phyloP scores from a whole-genome alignment of 2,888 invertebrate genomes.

The Hololepta plana region DNA sequence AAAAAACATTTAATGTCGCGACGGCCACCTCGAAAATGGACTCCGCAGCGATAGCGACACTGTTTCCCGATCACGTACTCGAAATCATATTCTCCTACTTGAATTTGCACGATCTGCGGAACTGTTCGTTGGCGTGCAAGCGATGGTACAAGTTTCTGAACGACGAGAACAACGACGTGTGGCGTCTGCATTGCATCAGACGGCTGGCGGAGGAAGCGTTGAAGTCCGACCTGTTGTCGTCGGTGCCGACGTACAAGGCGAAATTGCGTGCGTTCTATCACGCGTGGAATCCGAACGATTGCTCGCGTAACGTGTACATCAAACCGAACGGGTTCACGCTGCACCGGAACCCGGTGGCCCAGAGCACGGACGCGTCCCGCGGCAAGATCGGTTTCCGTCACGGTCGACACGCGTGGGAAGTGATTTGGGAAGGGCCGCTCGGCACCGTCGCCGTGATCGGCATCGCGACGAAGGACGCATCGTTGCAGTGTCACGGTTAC shows the following conservation, averaged over 20 bases:
- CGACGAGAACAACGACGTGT: conserved; percentile 90
- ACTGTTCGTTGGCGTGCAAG: conserved; percentile 84
- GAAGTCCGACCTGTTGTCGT: conserved; percentile 78
- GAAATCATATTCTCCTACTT: conserved; percentile 87
- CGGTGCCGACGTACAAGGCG: conserved; percentile 78
- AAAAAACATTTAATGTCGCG: too few relatives aligned
- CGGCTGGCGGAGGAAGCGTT: conserved; percentile 74
- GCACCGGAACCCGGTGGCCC: conserved; percentile 95
- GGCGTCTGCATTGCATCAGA: conserved; percentile 77
- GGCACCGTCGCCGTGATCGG: conserved; percentile 97
- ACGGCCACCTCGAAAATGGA: too few relatives aligned
- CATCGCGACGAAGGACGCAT: conserved; percentile 85
- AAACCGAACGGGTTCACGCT: conserved; percentile 94
- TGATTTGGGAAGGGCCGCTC: conserved; percentile 95
- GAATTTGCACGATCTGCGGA: conserved; percentile 66
- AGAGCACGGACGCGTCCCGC: conserved; percentile 90
- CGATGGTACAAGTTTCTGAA: conserved; percentile 80
- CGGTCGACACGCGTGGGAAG: conserved; percentile 94
- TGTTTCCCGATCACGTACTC: conserved; percentile 61
- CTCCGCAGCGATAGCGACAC: conserved; percentile 30
- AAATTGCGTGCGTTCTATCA: conserved; percentile 86
- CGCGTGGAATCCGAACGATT: conserved; percentile 95
- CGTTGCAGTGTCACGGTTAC: conserved; percentile 88
- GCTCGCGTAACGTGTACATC: conserved; percentile 91
- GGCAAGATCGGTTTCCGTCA: conserved; percentile 80